A percentile compares a stretch with the other conserved stretches of the same genome.
phyloP scores from a whole-genome alignment of 2,113 vertebrate genomes.

The Cisticola juncidis region DNA sequence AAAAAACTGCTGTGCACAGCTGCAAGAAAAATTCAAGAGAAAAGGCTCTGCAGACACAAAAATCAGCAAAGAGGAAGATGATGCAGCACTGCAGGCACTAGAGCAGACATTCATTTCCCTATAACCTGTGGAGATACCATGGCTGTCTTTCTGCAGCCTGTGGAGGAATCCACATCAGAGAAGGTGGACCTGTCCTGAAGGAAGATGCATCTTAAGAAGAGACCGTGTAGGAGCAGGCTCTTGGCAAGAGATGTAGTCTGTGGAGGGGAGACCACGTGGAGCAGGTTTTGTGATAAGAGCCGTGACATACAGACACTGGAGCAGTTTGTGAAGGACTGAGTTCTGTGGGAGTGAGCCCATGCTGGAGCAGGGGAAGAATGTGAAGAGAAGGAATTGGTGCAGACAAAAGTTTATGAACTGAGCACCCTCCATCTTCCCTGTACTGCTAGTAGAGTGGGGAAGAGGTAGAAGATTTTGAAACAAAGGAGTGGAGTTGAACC shows the following conservation, averaged over 20 bases:
- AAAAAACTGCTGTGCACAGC: rapidly evolving
- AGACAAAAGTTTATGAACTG: background rate
- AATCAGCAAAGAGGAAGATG: background rate
- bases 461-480: background rate
- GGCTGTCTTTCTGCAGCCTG: background rate
- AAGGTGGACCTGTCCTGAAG: background rate
- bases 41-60: background rate
- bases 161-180: background rate
- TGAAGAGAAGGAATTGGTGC: background rate
- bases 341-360: background rate
- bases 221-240: background rate
- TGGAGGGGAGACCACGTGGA: rapidly evolving
- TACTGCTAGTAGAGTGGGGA: background rate
- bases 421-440: background rate
- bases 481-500: background rate
- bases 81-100: background rate
- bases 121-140: background rate
- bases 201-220: background rate
- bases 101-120: background rate
- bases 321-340: background rate
- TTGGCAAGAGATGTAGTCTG: background rate
- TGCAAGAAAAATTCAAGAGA: background rate
- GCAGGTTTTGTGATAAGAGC: background rate
- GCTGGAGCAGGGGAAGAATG: background rate
- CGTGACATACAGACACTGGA: background rate